A percentile compares a stretch with the other conserved stretches of the same genome.
These are phyloP conservation scores for Pteromalus puparum DNA, from an alignment of 1,140 invertebrate species.

Conservation along the genomic window DNA sequence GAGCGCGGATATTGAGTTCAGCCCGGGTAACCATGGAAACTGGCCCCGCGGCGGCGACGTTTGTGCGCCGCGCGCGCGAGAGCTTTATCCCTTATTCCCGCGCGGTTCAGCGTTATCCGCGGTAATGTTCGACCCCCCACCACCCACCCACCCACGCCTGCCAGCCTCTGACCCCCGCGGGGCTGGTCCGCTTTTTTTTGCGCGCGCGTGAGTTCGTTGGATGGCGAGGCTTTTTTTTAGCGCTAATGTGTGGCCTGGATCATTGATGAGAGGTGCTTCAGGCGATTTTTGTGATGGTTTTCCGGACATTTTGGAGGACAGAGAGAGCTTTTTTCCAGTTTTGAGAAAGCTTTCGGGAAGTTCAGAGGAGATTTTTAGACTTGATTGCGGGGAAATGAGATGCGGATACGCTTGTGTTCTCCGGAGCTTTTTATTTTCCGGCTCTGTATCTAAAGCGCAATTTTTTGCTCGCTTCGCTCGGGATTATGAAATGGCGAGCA, in stretches of 20 bases:
- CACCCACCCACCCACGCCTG: slow-evolving; percentile 21
- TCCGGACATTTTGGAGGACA: no score
- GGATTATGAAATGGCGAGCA: no score
- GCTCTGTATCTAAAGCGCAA: no score
- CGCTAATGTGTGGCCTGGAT: slow-evolving; percentile 5
- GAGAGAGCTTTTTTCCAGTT: no score
- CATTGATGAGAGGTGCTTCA: neutral
- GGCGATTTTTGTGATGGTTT: neutral
- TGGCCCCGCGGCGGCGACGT: slow-evolving; percentile 60
- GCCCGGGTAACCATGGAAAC: slow-evolving; percentile 76
- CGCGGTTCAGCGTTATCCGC: slow-evolving; percentile 67
- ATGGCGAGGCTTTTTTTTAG: slow-evolving; percentile 5
- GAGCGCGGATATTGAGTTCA: slow-evolving; percentile 78
- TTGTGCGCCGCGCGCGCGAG: slow-evolving; percentile 59
- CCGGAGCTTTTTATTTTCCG: no score
- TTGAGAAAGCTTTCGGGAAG: no score
- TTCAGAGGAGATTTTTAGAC: no score
- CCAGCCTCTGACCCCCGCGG: neutral
- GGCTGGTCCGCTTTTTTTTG: slow-evolving; percentile 16
- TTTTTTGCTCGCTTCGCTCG: no score
- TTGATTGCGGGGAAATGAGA: no score
- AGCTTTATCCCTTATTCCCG: slow-evolving; percentile 72
- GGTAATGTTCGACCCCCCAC: slow-evolving; percentile 56
- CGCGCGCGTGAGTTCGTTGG: neutral
- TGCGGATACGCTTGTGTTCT: no score